Percentiles rank a stretch among this genome's conserved stretches.
Evolutionary conservation across 2,888 invertebrate species (phyloP).

Genomic region (Lymantria monacha): DNA sequence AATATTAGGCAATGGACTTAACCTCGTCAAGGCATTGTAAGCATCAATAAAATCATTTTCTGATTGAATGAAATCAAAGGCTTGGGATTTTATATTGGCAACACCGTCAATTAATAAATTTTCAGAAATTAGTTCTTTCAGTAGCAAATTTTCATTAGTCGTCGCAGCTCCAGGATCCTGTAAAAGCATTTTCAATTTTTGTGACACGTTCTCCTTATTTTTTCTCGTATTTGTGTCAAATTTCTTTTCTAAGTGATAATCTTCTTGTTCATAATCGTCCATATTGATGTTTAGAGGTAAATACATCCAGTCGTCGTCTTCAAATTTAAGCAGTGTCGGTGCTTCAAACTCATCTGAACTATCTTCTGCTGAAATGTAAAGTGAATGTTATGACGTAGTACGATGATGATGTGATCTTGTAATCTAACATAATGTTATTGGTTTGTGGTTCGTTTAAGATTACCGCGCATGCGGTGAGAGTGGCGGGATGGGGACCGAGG

Average conservation of each 20-base stretch:
- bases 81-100: conserved; percentile 33
- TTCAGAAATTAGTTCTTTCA: conserved; percentile 53
- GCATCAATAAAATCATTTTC: conserved; percentile 77
- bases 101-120: conserved; percentile 26
- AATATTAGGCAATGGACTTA: conserved; percentile 67
- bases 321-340: conserved; percentile 50
- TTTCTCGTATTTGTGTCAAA: conserved; percentile 17
- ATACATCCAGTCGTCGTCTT: conserved; percentile 74
- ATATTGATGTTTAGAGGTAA: conserved; percentile 54
- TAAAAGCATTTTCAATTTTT: conserved; percentile 57
- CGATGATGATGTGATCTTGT: conserved; percentile 50
- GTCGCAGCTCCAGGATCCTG: conserved; percentile 57
- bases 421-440: conserved; percentile 50
- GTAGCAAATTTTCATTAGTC: conserved; percentile 57
- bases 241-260: conserved; percentile 12
- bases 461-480: conserved; percentile 69
- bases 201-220: conserved; percentile 49
- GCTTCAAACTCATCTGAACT: conserved; percentile 77
- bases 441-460: conserved; percentile 54
- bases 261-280: conserved; percentile 27
- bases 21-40: conserved; percentile 69
- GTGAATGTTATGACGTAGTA: conserved; percentile 68
- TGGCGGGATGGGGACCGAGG: conserved; percentile 42
- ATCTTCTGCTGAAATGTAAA: conserved; percentile 78
- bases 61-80: conserved; percentile 62